Base-by-base conservation (phyloP, 1,140 invertebrate species). In the Drosophila mauritiana region DNA sequence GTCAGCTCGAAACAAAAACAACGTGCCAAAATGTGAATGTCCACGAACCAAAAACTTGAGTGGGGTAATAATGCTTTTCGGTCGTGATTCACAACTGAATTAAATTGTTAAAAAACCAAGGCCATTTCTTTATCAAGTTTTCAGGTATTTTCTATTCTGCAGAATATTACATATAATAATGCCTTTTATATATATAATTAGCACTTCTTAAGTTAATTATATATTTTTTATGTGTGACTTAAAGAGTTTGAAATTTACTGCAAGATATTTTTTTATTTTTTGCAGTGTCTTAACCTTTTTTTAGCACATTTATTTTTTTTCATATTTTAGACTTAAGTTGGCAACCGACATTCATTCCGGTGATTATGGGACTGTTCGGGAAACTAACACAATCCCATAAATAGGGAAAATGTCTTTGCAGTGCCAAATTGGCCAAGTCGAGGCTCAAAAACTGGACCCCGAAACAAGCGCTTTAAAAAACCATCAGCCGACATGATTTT, bases 351-450 rank as follows among this genome's bases (percentile, higher is more conserved):
- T 39, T 12, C 34, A 17, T 54, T 37, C 52, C 45, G 49, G 34
- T 27, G 62, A 36, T 54, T 36, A 70, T 37, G 51, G 63, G 31
- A 7, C 59, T 49, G 36, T 31, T n/a, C 39, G n/a, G 11, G 17
- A 46, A 67, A 34, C 63, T 64, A 67, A 64, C 63, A 67, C 57
- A 49, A 8, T 10, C 4, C 59, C 59, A 34, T 34, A 42, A 59
- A 59, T 43, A 13, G 25, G 42, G 27, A 10, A 70, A 69, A 56
- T 69, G 25, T 57, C 27, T 56, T 57, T 70, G 56, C 25, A 57
- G 61, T 82, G 68, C 73, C 69, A 83, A 83, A 79, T 75, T 78
- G 63, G 75, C 57, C 55, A 43, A 53, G 54, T 43, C 42, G 37
- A 39, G 43, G 42, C 54, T 64, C 17, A 12, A 25, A 36, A 40